A percentile compares a stretch with the other conserved stretches of the same genome.
Conservation (phyloP, 2,888 invertebrate species). For the Drosophila merina region DNA sequence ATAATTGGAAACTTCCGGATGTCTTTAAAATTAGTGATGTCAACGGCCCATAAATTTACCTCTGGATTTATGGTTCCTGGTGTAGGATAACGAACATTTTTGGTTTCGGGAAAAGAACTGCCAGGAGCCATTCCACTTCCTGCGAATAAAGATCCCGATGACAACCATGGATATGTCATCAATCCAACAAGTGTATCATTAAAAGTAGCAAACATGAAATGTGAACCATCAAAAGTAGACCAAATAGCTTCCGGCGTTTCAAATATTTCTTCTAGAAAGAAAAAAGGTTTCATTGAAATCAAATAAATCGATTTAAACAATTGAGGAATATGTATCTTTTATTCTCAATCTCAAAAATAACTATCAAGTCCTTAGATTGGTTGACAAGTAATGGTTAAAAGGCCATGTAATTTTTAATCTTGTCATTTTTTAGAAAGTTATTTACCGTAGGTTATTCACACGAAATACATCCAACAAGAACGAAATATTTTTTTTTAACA, state of each 20-base stretch:
- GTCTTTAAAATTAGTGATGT: slow-evolving; percentile 88
- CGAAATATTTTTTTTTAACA: too few species aligned
- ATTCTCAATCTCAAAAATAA: too few species aligned
- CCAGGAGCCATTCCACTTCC: slow-evolving; percentile 85
- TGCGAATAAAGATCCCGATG: slow-evolving; percentile 88
- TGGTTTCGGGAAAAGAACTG: slow-evolving; percentile 90
- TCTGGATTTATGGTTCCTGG: slow-evolving; percentile 94
- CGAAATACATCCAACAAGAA: too few species aligned
- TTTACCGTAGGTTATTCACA: too few species aligned
- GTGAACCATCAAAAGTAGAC: slow-evolving; percentile 92
- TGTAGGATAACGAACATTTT: slow-evolving; percentile 93
- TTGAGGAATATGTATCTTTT: too few species aligned
- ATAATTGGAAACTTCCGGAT: slow-evolving; percentile 88
- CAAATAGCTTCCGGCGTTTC: slow-evolving; percentile 92
- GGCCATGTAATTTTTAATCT: too few species aligned
- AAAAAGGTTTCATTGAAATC: neutral
- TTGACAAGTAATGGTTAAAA: too few species aligned
- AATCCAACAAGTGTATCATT: slow-evolving; percentile 92
- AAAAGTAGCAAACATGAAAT: slow-evolving; percentile 93
- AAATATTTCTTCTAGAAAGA: slow-evolving; percentile 92
- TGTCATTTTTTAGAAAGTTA: too few species aligned
- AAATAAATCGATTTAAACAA: too few species aligned
- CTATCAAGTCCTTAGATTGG: too few species aligned
- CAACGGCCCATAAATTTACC: slow-evolving; percentile 92
- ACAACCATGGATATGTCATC: slow-evolving; percentile 92